A percentile compares a stretch with the other conserved stretches of the same genome.
Conservation (phyloP, 1,140 invertebrate genomes). For the Agrypnia vestita region DNA sequence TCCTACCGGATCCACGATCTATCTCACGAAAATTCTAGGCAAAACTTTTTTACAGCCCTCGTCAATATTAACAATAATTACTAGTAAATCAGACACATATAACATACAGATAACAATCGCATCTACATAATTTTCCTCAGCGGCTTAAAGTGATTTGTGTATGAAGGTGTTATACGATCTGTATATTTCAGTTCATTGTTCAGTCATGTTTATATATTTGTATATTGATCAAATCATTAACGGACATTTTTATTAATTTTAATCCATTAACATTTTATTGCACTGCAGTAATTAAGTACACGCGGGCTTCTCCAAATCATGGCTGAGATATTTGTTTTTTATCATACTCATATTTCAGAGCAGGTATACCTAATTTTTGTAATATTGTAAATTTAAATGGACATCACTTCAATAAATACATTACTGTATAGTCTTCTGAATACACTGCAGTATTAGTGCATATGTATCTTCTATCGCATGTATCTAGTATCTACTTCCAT, state of each 20-base stretch:
- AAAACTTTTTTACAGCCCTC: neutral
- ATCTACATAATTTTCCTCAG: conserved; percentile 7
- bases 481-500: too few relatives aligned
- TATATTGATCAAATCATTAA: conserved; percentile 31
- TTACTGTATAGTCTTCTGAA: neutral
- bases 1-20: too few relatives aligned
- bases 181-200: conserved; percentile 10
- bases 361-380: too few relatives aligned
- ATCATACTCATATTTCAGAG: too few relatives aligned
- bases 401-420: neutral
- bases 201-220: conserved; percentile 30
- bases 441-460: neutral
- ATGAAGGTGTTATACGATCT: conserved; percentile 20
- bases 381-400: neutral
- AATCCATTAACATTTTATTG: conserved; percentile 2
- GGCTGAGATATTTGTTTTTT: neutral
- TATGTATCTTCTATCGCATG: too few relatives aligned
- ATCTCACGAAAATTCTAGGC: too few relatives aligned
- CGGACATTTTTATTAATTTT: conserved; percentile 19
- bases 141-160: conserved; percentile 8
- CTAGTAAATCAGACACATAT: neutral
- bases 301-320: conserved; percentile 11
- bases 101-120: conserved; percentile 22
- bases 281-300: neutral
- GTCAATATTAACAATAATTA: conserved; percentile 18